These are phyloP conservation scores for Cotesia chilonis DNA, from an alignment of 1,140 invertebrate species.

Conservation along the genomic window DNA sequence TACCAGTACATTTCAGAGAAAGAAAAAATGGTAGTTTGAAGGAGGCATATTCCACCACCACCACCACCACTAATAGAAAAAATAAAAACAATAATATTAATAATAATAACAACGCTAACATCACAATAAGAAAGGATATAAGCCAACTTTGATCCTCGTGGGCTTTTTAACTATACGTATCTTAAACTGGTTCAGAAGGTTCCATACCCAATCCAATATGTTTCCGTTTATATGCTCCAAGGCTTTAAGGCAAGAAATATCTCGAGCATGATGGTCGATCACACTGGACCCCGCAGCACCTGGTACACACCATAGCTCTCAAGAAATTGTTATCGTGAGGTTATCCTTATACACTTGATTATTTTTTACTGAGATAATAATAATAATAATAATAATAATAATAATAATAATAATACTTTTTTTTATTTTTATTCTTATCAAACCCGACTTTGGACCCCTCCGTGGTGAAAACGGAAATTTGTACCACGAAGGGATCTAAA, in stretches of 20 bases:
- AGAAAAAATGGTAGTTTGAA: too few species aligned
- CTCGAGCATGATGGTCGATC: constrained; percentile 27
- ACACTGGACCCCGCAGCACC: neutral
- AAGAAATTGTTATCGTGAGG: constrained; percentile 24
- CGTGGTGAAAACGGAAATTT: neutral
- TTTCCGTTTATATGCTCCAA: constrained; percentile 10
- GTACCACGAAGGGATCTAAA: neutral
- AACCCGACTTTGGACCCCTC: too few species aligned
- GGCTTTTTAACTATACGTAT: neutral
- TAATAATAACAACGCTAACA: too few species aligned
- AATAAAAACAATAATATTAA: too few species aligned
- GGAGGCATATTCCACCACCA: too few species aligned
- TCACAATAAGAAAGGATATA: neutral
- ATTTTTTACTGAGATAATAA: too few species aligned
- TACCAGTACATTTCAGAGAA: too few species aligned
- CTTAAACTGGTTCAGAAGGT: constrained; percentile 8
- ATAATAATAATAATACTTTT: neutral
- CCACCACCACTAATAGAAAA: too few species aligned
- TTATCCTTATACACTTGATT: too few species aligned
- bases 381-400: too few species aligned
- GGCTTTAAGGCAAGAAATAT: constrained; percentile 20
- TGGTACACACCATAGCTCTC: constrained; percentile 16
- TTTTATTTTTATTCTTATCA: constrained; percentile 2
- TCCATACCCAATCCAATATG: neutral
- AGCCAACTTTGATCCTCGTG: constrained; percentile 5